Evolutionary conservation across 2,888 invertebrate genomes (phyloP), one percentile per base, ranked within the genome.

Genomic region (Cordilura impudica): DNA sequence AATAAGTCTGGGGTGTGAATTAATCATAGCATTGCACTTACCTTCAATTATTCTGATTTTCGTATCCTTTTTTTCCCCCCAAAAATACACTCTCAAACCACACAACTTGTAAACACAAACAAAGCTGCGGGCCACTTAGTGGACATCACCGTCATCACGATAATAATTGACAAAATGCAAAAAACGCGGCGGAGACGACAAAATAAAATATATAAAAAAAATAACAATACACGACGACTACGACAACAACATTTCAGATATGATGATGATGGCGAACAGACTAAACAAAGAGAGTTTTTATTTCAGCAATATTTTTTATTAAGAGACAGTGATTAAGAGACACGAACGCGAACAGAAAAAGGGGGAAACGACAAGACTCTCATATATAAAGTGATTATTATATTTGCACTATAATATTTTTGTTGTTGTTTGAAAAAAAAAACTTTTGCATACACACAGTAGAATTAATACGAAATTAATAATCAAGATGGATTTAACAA

Each of bases 231-330:
- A 29, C 29, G 39, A 71, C 72, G 73, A 69, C 78, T 78, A 73
- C 78, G 63, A 67, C 78, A 78, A 78, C 73, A 78, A 69, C 73
- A 53, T 78, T 65, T 69, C 60, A 54, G 60, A 66, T 43, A 51
- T 71, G 72, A 29, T 53, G 76, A 31, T 60, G 18, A 54, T 54
- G 67, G 60, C 60, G 67, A 72, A 73, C 51, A 74, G 45, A 60
- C 58, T 74, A 67, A 74, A 60, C 60, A n/a, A n/a, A n/a, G n/a
- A n/a, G n/a, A n/a, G n/a, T n/a, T n/a, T n/a, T n/a, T n/a, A n/a
- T n/a, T n/a, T n/a, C n/a, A n/a, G n/a, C n/a, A n/a, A n/a, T n/a
- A n/a, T n/a, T n/a, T 74, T 74, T 61, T 56, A 54, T 18, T 4
- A n/a, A 4, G 6, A 47, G 12, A 26, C 18, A 43, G 12, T 8